These are phyloP conservation scores for Apogon talboti DNA, from an alignment of 2,797 vertebrate species.

Conservation along the genomic window DNA sequence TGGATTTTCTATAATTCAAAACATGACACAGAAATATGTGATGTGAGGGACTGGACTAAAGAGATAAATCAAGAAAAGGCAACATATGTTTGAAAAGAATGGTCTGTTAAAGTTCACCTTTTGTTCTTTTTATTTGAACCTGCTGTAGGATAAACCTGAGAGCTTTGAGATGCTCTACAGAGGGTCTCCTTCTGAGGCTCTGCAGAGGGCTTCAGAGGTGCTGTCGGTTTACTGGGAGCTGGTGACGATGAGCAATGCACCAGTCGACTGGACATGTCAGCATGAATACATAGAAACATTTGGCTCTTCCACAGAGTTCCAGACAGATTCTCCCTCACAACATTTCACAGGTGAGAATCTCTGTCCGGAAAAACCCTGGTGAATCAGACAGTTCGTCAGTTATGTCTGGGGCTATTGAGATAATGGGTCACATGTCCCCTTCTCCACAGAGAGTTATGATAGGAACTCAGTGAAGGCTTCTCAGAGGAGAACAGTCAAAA, in stretches of 20 bases:
- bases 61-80: conserved; percentile 16
- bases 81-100: conserved; percentile 13
- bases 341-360: conserved; percentile 70
- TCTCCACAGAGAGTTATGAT: conserved; percentile 70
- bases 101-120: conserved; percentile 3
- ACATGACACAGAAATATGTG: conserved; percentile 5
- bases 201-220: conserved; percentile 78
- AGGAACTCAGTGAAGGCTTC: conserved; percentile 62
- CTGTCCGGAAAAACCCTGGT: conserved; percentile 14
- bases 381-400: conserved; percentile 15
- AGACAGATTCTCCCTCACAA: conserved; percentile 43
- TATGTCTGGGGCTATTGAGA: conserved; percentile 19
- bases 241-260: conserved; percentile 70
- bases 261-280: conserved; percentile 83
- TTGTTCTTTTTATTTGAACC: conserved; percentile 16
- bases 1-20: neutral
- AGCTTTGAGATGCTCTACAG: conserved; percentile 77
- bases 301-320: conserved; percentile 59
- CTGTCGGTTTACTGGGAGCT: conserved; percentile 82
- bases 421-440: conserved; percentile 32
- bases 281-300: conserved; percentile 75
- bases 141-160: conserved; percentile 79
- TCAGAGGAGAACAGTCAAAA: conserved; percentile 60
- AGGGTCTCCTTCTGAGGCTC: conserved; percentile 77
- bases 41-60: neutral